These are phyloP conservation scores for Dysmachus trigonus DNA, from an alignment of 2,888 invertebrate species.

Conservation along the genomic window DNA sequence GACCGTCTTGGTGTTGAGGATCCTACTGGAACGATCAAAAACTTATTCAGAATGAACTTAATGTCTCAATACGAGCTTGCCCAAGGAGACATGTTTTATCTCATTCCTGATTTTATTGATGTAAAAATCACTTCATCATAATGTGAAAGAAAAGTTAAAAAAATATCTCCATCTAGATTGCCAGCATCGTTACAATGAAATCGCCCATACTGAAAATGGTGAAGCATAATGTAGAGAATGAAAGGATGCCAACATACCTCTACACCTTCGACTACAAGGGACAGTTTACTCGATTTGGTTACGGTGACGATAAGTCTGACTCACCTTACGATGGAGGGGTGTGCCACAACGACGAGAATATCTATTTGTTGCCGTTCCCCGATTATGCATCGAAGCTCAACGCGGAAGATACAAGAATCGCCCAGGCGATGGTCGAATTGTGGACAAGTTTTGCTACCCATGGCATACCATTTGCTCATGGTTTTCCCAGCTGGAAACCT, in stretches of 20 bases:
- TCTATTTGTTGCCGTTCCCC: conserved; percentile 67
- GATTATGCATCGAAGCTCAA: conserved; percentile 59
- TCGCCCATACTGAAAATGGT: conserved; percentile 24
- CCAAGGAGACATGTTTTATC: conserved; percentile 33
- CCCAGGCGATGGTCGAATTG: conserved; percentile 64
- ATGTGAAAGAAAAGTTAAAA: not conserved
- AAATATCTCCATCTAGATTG: conserved; percentile 38
- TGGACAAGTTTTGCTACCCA: conserved; percentile 63
- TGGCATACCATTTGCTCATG: conserved; percentile 58
- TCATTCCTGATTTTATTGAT: conserved; percentile 45
- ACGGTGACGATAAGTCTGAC: conserved; percentile 61
- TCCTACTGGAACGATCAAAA: conserved; percentile 6
- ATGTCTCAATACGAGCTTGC: not conserved
- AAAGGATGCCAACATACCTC: conserved; percentile 19
- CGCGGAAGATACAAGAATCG: conserved; percentile 61
- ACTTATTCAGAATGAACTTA: not conserved
- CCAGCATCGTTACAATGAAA: conserved; percentile 43
- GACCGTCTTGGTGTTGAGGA: conserved; percentile 42
- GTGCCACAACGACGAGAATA: conserved; percentile 69
- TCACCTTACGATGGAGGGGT: conserved; percentile 66
- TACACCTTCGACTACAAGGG: conserved; percentile 47
- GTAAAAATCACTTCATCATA: not conserved
- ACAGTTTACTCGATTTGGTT: conserved; percentile 44
- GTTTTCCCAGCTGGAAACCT: conserved; percentile 60
- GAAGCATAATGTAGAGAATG: conserved; percentile 6